phyloP scores from a whole-genome alignment of 2,888 invertebrate genomes.

The Phymatocera aterrima region DNA sequence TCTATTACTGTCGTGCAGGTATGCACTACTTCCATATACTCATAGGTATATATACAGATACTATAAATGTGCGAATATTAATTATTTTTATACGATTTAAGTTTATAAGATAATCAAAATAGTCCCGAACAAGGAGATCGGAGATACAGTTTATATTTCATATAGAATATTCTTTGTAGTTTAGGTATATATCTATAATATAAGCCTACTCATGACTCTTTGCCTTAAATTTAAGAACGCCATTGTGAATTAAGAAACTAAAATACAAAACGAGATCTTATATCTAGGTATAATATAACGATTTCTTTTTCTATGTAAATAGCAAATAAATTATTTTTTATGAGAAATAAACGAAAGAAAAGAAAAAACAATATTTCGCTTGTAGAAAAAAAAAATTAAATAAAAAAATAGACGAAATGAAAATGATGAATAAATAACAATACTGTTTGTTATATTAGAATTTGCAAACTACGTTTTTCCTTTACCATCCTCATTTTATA shows the following conservation, averaged over 20 bases:
- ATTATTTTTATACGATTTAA: not conserved
- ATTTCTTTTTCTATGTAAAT: slow-evolving; percentile 15
- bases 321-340: slow-evolving; percentile 38
- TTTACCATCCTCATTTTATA: too few species aligned
- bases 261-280: not conserved
- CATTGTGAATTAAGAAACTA: not conserved
- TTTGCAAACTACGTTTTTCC: too few species aligned
- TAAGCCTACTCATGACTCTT: not conserved
- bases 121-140: not conserved
- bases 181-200: too few species aligned
- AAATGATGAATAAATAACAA: too few species aligned
- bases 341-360: slow-evolving; percentile 6
- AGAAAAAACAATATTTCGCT: not conserved
- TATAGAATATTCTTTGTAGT: not conserved
- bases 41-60: too few species aligned
- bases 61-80: too few species aligned
- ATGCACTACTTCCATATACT: too few species aligned
- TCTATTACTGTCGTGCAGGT: too few species aligned
- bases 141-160: not conserved
- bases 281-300: not conserved
- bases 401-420: too few species aligned
- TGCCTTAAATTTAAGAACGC: not conserved
- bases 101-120: not conserved
- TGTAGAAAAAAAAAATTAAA: too few species aligned
- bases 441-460: too few species aligned